phyloP scores from a whole-genome alignment of 2,797 vertebrate genomes.

The Lepidocolaptes lacrymiger region DNA sequence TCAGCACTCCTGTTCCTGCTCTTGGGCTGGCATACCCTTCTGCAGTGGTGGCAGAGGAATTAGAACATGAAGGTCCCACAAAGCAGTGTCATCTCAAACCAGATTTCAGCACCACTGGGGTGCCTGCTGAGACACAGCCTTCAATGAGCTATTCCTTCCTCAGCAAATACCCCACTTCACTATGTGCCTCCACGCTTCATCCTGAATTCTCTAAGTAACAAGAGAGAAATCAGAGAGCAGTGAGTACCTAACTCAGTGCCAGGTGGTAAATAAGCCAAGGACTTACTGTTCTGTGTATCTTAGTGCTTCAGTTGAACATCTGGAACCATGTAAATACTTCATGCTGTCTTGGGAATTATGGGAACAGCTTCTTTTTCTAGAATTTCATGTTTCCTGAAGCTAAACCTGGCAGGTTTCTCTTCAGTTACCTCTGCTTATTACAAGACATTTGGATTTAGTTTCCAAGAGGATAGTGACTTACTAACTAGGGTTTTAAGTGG shows the following conservation, averaged over 20 bases:
- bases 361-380: slow-evolving; percentile 23
- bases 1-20: background rate
- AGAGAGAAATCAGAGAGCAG: background rate
- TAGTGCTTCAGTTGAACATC: slow-evolving; percentile 12
- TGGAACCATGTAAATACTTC: slow-evolving; percentile 16
- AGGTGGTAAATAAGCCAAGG: slow-evolving; percentile 22
- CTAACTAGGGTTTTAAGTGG: background rate
- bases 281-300: background rate
- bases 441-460: background rate
- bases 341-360: background rate
- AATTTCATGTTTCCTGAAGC: background rate
- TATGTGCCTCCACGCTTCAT: background rate
- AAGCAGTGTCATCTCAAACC: background rate
- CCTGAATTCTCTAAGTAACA: background rate
- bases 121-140: background rate
- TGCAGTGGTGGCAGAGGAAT: background rate
- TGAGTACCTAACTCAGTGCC: background rate
- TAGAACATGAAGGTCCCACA: background rate
- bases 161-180: background rate
- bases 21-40: background rate
- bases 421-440: background rate
- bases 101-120: background rate
- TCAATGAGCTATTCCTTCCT: background rate
- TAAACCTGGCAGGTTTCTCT: background rate
- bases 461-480: background rate